phyloP scores from a whole-genome alignment of 2,888 invertebrate genomes.

The Pachycephus smyrnensis region DNA sequence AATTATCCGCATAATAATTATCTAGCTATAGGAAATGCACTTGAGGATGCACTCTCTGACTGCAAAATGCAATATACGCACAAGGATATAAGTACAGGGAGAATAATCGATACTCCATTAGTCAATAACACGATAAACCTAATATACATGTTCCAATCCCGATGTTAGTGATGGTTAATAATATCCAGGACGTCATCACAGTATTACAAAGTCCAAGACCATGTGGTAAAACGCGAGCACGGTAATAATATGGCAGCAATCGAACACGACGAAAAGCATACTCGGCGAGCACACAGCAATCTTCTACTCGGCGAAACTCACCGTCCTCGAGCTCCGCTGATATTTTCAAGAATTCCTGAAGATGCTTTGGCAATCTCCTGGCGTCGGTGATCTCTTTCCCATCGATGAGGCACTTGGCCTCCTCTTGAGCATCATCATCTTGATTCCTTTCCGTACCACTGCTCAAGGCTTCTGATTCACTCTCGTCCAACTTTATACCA shows the following conservation, averaged over 20 bases:
- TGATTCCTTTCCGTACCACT: constrained; percentile 49
- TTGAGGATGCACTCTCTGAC: background rate
- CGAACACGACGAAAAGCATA: constrained; percentile 24
- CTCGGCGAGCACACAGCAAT: constrained; percentile 35
- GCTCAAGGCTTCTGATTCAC: constrained; percentile 73
- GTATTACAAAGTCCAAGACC: background rate
- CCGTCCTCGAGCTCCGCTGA: constrained; percentile 69
- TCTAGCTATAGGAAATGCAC: background rate
- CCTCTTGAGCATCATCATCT: constrained; percentile 30
- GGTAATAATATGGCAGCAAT: constrained; percentile 18
- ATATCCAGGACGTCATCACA: background rate
- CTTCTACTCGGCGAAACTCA: constrained; percentile 65
- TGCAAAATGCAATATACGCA: background rate
- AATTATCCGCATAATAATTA: background rate
- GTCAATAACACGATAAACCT: background rate
- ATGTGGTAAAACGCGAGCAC: constrained; percentile 2
- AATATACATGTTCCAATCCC: background rate
- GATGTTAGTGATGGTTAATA: background rate
- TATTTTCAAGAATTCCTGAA: constrained; percentile 82
- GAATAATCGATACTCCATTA: background rate
- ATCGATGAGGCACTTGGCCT: constrained; percentile 74
- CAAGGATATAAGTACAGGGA: background rate
- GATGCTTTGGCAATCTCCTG: constrained; percentile 78
- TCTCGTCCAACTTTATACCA: constrained; percentile 75
- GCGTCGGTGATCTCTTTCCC: constrained; percentile 75